phyloP scores from a whole-genome alignment of 53 echinoderm and acorn worm genomes.

The Henricia sp. region DNA sequence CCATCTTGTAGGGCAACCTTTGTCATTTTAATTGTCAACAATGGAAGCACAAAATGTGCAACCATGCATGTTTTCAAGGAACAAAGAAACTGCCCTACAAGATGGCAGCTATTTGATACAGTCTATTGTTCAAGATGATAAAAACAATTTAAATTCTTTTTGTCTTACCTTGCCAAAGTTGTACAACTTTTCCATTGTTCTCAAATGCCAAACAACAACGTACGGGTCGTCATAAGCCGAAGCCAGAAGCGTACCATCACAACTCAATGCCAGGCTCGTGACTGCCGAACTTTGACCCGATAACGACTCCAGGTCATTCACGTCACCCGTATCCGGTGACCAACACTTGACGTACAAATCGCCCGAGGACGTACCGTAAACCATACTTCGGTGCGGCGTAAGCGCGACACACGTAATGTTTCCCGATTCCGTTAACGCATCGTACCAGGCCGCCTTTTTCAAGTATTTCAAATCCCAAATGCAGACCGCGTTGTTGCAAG shows the following conservation, averaged over 20 bases:
- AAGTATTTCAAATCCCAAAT: constrained; percentile 41
- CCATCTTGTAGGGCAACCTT: too few relatives aligned
- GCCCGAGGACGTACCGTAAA: constrained; percentile 16
- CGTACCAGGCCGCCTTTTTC: not conserved
- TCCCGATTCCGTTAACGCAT: not conserved
- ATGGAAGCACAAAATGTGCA: too few relatives aligned
- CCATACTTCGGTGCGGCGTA: not conserved
- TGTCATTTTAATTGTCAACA: too few relatives aligned
- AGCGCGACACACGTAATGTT: constrained; percentile 37
- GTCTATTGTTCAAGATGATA: too few relatives aligned
- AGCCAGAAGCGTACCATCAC: constrained; percentile 49
- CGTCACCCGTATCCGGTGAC: not conserved
- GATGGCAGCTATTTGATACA: too few relatives aligned
- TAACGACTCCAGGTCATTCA: constrained; percentile 10
- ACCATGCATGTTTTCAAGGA: too few relatives aligned
- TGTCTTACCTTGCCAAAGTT: constrained; percentile 43
- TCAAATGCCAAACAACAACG: constrained; percentile 46
- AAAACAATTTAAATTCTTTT: too few relatives aligned
- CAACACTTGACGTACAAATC: constrained; percentile 16
- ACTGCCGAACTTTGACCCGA: constrained; percentile 45
- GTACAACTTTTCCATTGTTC: constrained; percentile 23
- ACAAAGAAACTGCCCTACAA: too few relatives aligned
- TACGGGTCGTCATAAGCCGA: constrained; percentile 24
- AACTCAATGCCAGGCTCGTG: constrained; percentile 25
- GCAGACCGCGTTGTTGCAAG: not conserved